phyloP scores from a whole-genome alignment of 2,797 vertebrate genomes.

The Gadopsis marmoratus region DNA sequence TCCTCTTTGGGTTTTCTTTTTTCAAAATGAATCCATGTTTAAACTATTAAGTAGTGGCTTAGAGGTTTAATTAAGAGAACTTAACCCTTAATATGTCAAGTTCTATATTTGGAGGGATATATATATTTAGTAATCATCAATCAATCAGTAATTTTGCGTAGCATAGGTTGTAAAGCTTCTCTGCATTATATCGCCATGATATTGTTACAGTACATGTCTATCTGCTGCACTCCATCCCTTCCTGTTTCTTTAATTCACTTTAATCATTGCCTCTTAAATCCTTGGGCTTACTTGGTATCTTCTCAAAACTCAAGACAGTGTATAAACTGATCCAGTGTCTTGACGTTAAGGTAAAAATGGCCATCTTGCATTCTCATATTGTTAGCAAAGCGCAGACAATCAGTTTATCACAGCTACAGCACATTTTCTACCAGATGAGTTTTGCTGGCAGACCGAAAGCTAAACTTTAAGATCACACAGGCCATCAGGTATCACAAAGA shows the following conservation, averaged over 20 bases:
- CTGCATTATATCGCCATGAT: not conserved
- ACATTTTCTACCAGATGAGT: not conserved
- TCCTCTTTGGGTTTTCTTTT: not conserved
- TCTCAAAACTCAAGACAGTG: not conserved
- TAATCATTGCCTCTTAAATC: slow-evolving; percentile 7
- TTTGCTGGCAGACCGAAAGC: slow-evolving; percentile 13
- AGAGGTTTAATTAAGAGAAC: slow-evolving; percentile 16
- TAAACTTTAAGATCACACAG: slow-evolving; percentile 50
- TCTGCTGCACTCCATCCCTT: slow-evolving; percentile 1
- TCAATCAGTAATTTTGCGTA: not conserved
- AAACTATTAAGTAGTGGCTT: slow-evolving; percentile 11
- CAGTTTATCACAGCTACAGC: not conserved
- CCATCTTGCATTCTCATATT: slow-evolving; percentile 1
- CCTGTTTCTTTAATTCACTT: not conserved
- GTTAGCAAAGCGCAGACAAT: not conserved
- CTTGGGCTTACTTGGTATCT: not conserved
- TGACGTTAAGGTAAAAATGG: not conserved
- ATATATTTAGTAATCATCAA: slow-evolving; percentile 3
- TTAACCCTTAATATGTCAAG: not conserved
- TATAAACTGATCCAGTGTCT: not conserved
- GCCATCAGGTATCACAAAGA: slow-evolving; percentile 27
- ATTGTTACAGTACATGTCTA: not conserved
- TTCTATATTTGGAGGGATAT: not conserved
- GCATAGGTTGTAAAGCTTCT: not conserved
- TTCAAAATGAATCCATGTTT: not conserved